Percentiles rank a stretch among this genome's conserved stretches.
phyloP scores from a whole-genome alignment of 1,140 invertebrate species.

The Portunus trituberculatus region DNA sequence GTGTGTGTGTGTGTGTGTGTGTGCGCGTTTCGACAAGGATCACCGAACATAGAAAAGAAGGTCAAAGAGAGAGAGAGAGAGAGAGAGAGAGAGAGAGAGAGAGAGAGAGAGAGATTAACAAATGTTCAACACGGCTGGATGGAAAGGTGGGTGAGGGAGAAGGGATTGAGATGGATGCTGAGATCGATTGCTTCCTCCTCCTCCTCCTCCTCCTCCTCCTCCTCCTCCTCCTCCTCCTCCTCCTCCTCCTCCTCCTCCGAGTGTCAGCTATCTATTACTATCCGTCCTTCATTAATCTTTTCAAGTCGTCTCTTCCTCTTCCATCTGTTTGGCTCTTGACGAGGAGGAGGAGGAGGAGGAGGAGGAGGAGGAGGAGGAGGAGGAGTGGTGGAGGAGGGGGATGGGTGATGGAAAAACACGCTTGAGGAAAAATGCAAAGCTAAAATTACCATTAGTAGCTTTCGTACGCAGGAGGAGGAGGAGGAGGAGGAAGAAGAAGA shows the following conservation, averaged over 20 bases:
- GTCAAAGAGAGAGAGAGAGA: background rate
- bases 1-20: constrained; percentile 8
- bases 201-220: constrained; percentile 17
- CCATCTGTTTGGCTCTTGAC: background rate
- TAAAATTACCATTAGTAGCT: no score
- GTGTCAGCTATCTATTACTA: background rate
- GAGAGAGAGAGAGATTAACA: background rate
- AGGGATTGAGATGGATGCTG: background rate
- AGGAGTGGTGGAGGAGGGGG: background rate
- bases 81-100: background rate
- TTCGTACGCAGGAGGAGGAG: no score
- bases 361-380: no score
- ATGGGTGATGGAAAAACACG: background rate
- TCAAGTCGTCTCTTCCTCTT: background rate
- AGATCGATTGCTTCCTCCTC: background rate
- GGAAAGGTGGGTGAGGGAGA: background rate
- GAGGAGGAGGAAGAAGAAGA: background rate
- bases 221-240: background rate
- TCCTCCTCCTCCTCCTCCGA: background rate
- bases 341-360: no score
- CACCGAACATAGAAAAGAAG: no score
- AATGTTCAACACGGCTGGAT: background rate
- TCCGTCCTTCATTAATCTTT: constrained; percentile 2
- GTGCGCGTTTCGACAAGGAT: background rate
- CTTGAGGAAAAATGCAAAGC: no score